Conservation (phyloP, 2,113 vertebrate genomes). For the Prionailurus bengalensis region DNA sequence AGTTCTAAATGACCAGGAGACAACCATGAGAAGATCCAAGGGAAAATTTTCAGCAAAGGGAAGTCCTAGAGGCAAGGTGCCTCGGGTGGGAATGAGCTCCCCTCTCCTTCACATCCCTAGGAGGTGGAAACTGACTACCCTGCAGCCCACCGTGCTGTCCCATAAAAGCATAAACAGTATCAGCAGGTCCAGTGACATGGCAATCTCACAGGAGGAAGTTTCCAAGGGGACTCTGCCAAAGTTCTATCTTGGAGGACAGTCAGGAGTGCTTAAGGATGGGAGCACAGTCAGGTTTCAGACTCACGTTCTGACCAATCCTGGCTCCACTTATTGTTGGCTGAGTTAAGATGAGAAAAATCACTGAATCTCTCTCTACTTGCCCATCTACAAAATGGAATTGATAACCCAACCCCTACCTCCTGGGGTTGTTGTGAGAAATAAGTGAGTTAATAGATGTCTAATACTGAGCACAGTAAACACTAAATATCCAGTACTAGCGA, state of each 20-base stretch:
- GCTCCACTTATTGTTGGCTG: background rate
- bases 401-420: background rate
- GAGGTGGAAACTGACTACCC: background rate
- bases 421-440: background rate
- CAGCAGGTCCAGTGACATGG: background rate
- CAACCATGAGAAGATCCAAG: background rate
- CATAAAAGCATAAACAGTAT: background rate
- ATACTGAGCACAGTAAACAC: background rate
- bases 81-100: background rate
- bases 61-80: background rate
- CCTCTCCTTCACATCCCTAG: background rate
- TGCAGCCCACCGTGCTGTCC: background rate
- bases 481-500: background rate
- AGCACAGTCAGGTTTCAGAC: background rate
- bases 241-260: background rate
- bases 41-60: background rate
- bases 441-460: background rate
- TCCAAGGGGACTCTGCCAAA: background rate
- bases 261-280: background rate
- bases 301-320: background rate
- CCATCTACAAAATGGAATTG: background rate
- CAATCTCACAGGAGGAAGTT: background rate
- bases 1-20: background rate
- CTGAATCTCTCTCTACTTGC: background rate
- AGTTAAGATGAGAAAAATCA: slow-evolving; percentile 28